A percentile compares a stretch with the other conserved stretches of the same genome.
Conservation (phyloP, 2,888 invertebrate genomes). For the Drosophila yooni region DNA sequence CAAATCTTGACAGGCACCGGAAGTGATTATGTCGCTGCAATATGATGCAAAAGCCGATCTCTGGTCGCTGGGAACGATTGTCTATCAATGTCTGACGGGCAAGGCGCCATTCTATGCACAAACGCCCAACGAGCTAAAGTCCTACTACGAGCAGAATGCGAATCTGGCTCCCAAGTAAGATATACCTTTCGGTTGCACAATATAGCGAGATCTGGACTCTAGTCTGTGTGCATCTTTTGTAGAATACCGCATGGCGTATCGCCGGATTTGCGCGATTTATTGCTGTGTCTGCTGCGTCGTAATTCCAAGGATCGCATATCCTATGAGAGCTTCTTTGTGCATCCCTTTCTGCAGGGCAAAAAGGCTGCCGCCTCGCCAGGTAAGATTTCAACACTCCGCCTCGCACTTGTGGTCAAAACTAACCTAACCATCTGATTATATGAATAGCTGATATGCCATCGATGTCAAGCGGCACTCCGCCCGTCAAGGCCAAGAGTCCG, state of each 20-base stretch:
- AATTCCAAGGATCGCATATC: conserved; percentile 98
- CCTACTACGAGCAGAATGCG: conserved; percentile 97
- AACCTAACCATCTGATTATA: conserved; percentile 8
- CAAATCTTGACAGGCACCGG: conserved; percentile 90
- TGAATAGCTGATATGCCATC: conserved; percentile 82
- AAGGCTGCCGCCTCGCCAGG: conserved; percentile 86
- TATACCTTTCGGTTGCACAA: not conserved
- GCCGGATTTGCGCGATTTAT: conserved; percentile 93
- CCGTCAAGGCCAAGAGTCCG: conserved; percentile 85
- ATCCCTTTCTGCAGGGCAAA: conserved; percentile 93
- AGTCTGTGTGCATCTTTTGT: conserved; percentile 24
- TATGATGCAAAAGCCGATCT: conserved; percentile 99
- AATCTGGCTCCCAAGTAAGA: conserved; percentile 95
- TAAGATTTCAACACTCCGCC: conserved; percentile 44
- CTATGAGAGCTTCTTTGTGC: conserved; percentile 97
- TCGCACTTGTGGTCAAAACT: not conserved
- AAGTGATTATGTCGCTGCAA: conserved; percentile 99
- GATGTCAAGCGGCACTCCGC: conserved; percentile 82
- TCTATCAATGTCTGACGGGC: conserved; percentile 99
- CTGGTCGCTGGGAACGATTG: conserved; percentile 99
- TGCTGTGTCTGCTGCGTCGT: conserved; percentile 94
- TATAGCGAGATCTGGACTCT: not conserved
- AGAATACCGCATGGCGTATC: conserved; percentile 98
- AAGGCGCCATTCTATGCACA: conserved; percentile 99
- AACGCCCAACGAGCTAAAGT: conserved; percentile 98